A percentile compares a stretch with the other conserved stretches of the same genome.
Conservation (phyloP, 2,888 invertebrate species). For the Leptura quadrifasciata region DNA sequence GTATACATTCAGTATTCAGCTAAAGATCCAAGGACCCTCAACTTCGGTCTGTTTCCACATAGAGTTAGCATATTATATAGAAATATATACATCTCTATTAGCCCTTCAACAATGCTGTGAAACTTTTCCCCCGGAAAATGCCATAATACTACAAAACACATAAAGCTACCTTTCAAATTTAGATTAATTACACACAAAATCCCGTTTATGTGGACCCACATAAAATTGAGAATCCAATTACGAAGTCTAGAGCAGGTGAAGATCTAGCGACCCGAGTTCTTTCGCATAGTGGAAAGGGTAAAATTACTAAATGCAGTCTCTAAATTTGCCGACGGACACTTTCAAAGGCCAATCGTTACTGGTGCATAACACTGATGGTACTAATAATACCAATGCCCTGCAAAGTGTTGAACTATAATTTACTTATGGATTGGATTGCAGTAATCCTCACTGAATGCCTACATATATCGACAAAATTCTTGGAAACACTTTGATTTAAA, state of each 20-base stretch:
- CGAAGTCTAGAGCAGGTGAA: constrained; percentile 1
- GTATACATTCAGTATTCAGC: not conserved
- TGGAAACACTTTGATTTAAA: no score
- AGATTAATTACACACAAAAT: constrained; percentile 7
- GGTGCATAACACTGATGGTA: not conserved
- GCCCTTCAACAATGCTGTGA: constrained; percentile 2
- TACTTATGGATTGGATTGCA: not conserved
- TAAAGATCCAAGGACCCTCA: not conserved
- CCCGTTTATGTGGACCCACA: constrained; percentile 7
- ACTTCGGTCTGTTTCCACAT: not conserved
- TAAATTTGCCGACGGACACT: not conserved
- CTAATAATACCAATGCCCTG: not conserved
- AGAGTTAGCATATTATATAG: not conserved
- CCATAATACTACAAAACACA: constrained; percentile 4
- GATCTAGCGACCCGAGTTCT: not conserved
- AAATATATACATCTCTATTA: constrained; percentile 7
- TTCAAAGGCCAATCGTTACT: not conserved
- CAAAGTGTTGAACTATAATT: not conserved
- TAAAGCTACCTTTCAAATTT: constrained; percentile 7
- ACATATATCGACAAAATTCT: no score
- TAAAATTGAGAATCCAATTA: constrained; percentile 7
- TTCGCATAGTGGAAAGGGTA: not conserved
- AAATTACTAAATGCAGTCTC: not conserved
- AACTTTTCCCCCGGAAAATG: constrained; percentile 4
- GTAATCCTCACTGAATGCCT: no score